Evolutionary conservation across 1,140 invertebrate species (phyloP), one percentile per base, ranked within the genome.

Genomic region (Drosophila grimshawi): DNA sequence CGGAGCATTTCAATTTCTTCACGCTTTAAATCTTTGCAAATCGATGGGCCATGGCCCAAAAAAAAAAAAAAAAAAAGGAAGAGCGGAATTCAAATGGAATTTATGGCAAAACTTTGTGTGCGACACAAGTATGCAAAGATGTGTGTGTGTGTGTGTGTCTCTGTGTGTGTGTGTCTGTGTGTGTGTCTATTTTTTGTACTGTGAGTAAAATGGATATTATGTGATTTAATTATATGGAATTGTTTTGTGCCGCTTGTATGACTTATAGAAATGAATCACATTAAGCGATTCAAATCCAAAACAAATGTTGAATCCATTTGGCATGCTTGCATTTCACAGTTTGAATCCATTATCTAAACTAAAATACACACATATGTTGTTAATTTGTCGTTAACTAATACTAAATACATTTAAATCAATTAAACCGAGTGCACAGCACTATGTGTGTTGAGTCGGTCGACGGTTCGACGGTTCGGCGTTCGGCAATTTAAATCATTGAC

Each of bases 1-100:
- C 39, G 46, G 39, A 59, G 66, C 67, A 70, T 64, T 70, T 75
- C 67, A 75, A 75, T 75, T 75, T 75, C 59, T 70, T 75, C 45
- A 64, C 72, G 66, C 66, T 75, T 75, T 75, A 70, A 75, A 73
- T 75, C 66, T 70, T 70, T 39, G 52, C 59, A 75, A 70, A 75
- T 75, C 72, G 72, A 75, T 75, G 66, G 52, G 57, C 67, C 72
- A 69, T 75, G 72, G 66, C 52, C 65, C 65, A 70, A 75, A 65
- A 69, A 68, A 11, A 41, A 45, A 48, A 49, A 30, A 49, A 30
- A 48, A 41, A 41, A 49, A 49, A 56, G 66, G 43, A 57, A 56
- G 57, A 73, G 57, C 57, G 65, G 57, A 63, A 75, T 69, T 75
- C 67, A 75, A 75, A 70, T 59, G 67, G 66, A 75, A 70, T 75